Evolutionary conservation across 2,888 invertebrate species (phyloP).

Genomic region (Trichopoda pennipes): DNA sequence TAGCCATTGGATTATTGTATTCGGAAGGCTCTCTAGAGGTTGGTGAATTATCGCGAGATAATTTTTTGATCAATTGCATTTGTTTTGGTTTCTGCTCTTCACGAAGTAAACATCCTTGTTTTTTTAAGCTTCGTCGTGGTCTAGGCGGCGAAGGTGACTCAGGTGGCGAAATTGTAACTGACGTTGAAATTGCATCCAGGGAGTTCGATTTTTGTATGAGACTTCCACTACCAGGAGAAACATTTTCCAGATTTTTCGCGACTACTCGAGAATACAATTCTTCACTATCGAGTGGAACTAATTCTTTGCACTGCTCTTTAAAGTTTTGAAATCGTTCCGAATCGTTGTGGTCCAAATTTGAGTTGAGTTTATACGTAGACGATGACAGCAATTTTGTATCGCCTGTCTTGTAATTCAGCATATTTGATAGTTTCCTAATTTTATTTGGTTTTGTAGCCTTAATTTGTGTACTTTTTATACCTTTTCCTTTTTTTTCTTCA

Average conservation of each 20-base stretch:
- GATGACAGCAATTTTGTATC: conserved; percentile 35
- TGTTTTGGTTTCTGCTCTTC: conserved; percentile 60
- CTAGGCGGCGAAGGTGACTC: conserved; percentile 76
- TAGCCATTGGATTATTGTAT: background rate
- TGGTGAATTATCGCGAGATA: conserved; percentile 75
- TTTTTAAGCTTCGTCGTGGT: conserved; percentile 75
- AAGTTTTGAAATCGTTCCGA: conserved; percentile 31
- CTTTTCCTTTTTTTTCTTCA: background rate
- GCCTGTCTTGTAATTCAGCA: conserved; percentile 67
- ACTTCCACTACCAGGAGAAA: conserved; percentile 44
- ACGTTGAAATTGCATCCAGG: conserved; percentile 78
- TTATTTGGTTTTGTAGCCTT: conserved; percentile 75
- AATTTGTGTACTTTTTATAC: conserved; percentile 37
- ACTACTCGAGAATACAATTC: conserved; percentile 80
- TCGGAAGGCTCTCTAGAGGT: conserved; percentile 14
- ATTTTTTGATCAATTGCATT: conserved; percentile 73
- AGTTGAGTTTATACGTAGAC: background rate
- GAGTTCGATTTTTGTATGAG: conserved; percentile 79
- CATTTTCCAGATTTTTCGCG: conserved; percentile 73
- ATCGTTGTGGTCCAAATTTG: conserved; percentile 25
- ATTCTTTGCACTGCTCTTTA: conserved; percentile 67
- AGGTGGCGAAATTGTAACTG: conserved; percentile 77
- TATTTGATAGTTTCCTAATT: conserved; percentile 80
- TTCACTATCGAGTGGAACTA: conserved; percentile 78
- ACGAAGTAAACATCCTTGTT: conserved; percentile 73